A percentile compares a stretch with the other conserved stretches of the same genome.
These are phyloP conservation scores for Plebejus melissa DNA, from an alignment of 2,888 invertebrate species.

Conservation along the genomic window DNA sequence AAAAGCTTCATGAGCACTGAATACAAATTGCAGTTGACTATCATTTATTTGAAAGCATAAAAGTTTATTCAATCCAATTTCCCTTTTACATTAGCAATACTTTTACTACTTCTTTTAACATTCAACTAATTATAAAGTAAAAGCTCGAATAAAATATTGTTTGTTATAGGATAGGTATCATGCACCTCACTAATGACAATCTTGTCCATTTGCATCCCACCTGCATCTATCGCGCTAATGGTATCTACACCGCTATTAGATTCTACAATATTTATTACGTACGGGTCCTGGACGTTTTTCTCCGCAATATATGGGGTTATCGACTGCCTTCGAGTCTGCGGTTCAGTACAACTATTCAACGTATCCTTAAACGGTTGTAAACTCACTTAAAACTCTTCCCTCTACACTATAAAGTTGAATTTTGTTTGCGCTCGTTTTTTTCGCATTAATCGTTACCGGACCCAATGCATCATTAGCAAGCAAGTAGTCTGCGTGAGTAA, in stretches of 20 bases:
- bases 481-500: constrained; percentile 43
- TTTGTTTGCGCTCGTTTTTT: constrained; percentile 28
- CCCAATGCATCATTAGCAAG: constrained; percentile 58
- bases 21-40: neutral
- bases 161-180: neutral
- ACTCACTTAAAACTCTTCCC: constrained; percentile 27
- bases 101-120: neutral
- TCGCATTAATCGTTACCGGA: constrained; percentile 49
- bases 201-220: neutral
- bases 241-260: constrained; percentile 2
- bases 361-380: neutral
- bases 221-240: neutral
- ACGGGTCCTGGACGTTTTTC: constrained; percentile 1
- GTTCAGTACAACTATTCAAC: constrained; percentile 36
- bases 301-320: constrained; percentile 54
- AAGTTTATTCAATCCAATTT: neutral
- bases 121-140: constrained; percentile 3
- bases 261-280: constrained; percentile 1
- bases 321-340: constrained; percentile 51
- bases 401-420: constrained; percentile 33
- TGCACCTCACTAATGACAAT: neutral
- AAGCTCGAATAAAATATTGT: neutral
- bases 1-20: neutral
- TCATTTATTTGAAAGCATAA: neutral
- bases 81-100: neutral